Evolutionary conservation across 2,888 invertebrate species (phyloP).

Genomic region (Carabus problematicus): DNA sequence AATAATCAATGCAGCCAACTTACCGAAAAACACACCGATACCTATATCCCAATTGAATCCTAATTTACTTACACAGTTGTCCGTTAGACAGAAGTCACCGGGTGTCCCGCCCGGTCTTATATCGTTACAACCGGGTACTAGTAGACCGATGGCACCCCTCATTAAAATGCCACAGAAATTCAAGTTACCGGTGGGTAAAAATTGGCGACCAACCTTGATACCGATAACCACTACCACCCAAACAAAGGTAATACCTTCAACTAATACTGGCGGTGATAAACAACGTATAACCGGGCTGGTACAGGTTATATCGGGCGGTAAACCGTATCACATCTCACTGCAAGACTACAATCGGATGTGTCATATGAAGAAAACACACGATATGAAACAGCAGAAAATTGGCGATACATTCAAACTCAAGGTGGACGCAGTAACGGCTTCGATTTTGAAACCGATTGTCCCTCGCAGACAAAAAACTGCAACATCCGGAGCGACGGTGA

Average conservation of each 20-base stretch:
- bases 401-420: constrained; percentile 62
- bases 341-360: constrained; percentile 84
- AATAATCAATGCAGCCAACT: constrained; percentile 54
- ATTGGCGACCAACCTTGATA: constrained; percentile 76
- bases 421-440: constrained; percentile 43
- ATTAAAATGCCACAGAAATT: constrained; percentile 56
- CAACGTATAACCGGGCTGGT: constrained; percentile 67
- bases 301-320: constrained; percentile 80
- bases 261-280: constrained; percentile 64
- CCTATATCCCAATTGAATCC: constrained; percentile 55
- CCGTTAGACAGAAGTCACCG: constrained; percentile 46
- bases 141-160: constrained; percentile 53
- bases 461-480: constrained; percentile 39
- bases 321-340: constrained; percentile 78
- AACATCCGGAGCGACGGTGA: constrained; percentile 26
- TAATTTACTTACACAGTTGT: constrained; percentile 40
- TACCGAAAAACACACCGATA: constrained; percentile 55
- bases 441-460: constrained; percentile 36
- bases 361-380: constrained; percentile 69
- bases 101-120: constrained; percentile 55
- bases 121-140: constrained; percentile 55
- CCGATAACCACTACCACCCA: constrained; percentile 63
- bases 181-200: constrained; percentile 65
- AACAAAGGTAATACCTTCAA: constrained; percentile 48
- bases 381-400: constrained; percentile 61